Evolutionary conservation across 2,113 vertebrate genomes (phyloP).

Genomic region (Odontophorus gujanensis): DNA sequence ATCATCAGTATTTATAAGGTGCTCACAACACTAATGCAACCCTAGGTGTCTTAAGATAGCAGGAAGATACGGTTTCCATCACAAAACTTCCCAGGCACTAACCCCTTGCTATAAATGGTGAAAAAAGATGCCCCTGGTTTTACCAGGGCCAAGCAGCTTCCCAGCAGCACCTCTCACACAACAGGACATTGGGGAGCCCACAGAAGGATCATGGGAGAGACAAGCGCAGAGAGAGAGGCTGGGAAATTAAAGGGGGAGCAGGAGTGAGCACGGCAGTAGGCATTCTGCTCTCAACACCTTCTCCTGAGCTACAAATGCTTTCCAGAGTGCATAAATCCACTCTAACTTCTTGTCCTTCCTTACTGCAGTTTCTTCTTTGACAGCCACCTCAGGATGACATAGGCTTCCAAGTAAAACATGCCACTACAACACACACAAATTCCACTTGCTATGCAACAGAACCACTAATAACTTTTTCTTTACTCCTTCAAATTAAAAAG

Average conservation of each 20-base stretch:
- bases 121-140: neutral
- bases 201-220: accelerated
- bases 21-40: neutral
- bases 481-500: neutral
- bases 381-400: neutral
- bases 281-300: neutral
- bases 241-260: neutral
- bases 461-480: neutral
- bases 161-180: neutral
- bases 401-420: neutral
- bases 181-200: neutral
- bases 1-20: neutral
- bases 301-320: neutral
- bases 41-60: neutral
- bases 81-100: neutral
- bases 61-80: neutral
- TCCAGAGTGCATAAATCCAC: accelerated
- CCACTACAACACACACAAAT: neutral
- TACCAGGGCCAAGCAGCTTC: neutral
- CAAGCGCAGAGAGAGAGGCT: neutral
- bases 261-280: neutral
- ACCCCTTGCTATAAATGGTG: neutral
- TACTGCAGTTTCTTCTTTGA: neutral
- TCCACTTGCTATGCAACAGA: neutral
- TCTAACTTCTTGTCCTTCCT: neutral